Base-by-base conservation (phyloP, 53 echinoderm and acorn worm species). In the Temnopleurus reevesii region DNA sequence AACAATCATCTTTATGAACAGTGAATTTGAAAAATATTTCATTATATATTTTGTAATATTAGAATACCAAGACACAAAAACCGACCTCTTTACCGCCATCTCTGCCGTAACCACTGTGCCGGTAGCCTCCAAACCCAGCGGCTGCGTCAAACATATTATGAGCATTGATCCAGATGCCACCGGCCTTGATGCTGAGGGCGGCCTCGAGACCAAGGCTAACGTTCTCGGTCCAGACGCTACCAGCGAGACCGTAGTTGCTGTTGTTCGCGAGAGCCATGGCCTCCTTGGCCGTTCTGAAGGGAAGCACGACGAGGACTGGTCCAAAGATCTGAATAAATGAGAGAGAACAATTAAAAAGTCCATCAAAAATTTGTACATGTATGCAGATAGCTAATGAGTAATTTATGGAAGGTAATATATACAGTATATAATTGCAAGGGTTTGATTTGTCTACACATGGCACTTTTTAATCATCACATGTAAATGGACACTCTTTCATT, bases 71-170 rank as follows among this genome's bases (percentile, higher is more conserved):
- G 9, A 59, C 23, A 25, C 60, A 13, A 33, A n/a, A 21, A 43
- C 61, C 26, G 15, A 99, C 99, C 96, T 99, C 99, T 77, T 96
- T 99, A 15, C 99, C 99, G 0, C 99, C 99, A 65, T 96, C 99
- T 55, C 99, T 81, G 28, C 99, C 99, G 61, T 99, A 99, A 3
- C 99, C 96, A 54, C 99, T 96, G 85, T 99, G 99, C 49, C 96
- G 89, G 43, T 99, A 99, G 17, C 99, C 99, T 49, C 99, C 99
- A 83, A 99, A 99, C 2, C 99, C 99, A 77, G 93, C 92, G 13
- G 99, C 99, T 30, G 99, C 99, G 63, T 96, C 99, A 92, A 99
- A 99, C 93, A 99, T 94, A 59, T 99, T 99, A 59, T 99, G 99
- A 12, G 90, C 93, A 47, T 99, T 99, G 43, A 99, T 83, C 99